A percentile compares a stretch with the other conserved stretches of the same genome.
These are phyloP conservation scores for Rhynchotus rufescens DNA, from an alignment of 2,797 vertebrate species.

Conservation along the genomic window DNA sequence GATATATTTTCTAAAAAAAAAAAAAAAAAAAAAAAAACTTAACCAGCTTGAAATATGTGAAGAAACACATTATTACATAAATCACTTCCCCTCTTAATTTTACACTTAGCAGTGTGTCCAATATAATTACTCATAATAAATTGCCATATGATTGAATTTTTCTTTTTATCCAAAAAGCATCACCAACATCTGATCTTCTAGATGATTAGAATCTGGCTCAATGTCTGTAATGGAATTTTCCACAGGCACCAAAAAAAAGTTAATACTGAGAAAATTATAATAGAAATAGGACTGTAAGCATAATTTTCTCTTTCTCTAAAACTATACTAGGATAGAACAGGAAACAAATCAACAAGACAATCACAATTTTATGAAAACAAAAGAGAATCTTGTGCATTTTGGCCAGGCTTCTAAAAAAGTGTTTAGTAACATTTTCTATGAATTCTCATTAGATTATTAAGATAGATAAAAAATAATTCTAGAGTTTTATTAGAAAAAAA, in stretches of 20 bases:
- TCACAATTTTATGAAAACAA: not conserved
- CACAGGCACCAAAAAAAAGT: not conserved
- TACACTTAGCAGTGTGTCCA: conserved; percentile 14
- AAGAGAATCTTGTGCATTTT: not conserved
- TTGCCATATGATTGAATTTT: conserved; percentile 40
- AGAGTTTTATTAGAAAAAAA: not conserved
- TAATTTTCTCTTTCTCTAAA: not conserved
- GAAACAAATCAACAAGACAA: not conserved
- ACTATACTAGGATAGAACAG: not conserved
- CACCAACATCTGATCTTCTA: conserved; percentile 14
- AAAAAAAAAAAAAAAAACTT: not conserved
- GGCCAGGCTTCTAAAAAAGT: not conserved
- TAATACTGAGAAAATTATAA: not conserved
- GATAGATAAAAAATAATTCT: not conserved
- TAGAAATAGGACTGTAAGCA: not conserved
- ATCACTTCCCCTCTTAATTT: conserved; percentile 25
- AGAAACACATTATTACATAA: not conserved
- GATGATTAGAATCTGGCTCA: not conserved
- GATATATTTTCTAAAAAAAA: not conserved
- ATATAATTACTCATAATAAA: conserved; percentile 51
- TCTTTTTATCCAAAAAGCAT: conserved; percentile 43
- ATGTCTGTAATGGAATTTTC: conserved; percentile 31
- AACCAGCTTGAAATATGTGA: not conserved
- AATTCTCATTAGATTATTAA: not conserved
- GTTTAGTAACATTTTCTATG: not conserved